Conservation (phyloP, 2,113 vertebrate genomes). For the Plestiodon gilberti region DNA sequence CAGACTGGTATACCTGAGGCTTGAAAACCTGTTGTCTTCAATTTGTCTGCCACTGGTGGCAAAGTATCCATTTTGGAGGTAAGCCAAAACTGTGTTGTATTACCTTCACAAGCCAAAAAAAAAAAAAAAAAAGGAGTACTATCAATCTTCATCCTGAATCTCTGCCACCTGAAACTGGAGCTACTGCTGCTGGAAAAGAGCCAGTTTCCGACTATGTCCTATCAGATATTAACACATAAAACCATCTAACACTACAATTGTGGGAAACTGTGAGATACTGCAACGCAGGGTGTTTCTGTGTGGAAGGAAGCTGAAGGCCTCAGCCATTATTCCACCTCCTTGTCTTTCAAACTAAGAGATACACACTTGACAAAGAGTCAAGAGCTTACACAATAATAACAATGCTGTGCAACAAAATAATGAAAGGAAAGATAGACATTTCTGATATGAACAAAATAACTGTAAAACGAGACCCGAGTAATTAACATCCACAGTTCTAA, state of each 20-base stretch:
- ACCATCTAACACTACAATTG: background rate
- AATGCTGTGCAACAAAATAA: background rate
- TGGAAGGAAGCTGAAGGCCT: background rate
- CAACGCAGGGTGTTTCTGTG: background rate
- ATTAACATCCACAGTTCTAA: slow-evolving; percentile 26
- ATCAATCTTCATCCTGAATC: slow-evolving; percentile 11
- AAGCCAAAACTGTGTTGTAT: background rate
- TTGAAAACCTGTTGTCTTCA: background rate
- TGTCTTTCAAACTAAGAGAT: background rate
- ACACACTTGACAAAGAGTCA: slow-evolving; percentile 1
- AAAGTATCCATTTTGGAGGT: slow-evolving; percentile 21
- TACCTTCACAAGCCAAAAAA: slow-evolving; percentile 10
- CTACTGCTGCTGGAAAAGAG: background rate
- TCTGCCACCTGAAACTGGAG: slow-evolving; percentile 17
- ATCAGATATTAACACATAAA: slow-evolving; percentile 12
- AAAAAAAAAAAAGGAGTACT: slow-evolving; percentile 15
- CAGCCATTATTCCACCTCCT: background rate
- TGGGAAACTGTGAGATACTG: background rate
- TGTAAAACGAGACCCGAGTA: slow-evolving; percentile 12
- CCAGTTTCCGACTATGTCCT: background rate
- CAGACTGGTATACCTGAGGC: background rate
- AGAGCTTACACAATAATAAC: slow-evolving; percentile 23
- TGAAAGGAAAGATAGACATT: background rate
- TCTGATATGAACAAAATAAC: background rate
- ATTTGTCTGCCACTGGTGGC: background rate